Conservation (phyloP, 2,113 vertebrate species). For the Cinclus cinclus region DNA sequence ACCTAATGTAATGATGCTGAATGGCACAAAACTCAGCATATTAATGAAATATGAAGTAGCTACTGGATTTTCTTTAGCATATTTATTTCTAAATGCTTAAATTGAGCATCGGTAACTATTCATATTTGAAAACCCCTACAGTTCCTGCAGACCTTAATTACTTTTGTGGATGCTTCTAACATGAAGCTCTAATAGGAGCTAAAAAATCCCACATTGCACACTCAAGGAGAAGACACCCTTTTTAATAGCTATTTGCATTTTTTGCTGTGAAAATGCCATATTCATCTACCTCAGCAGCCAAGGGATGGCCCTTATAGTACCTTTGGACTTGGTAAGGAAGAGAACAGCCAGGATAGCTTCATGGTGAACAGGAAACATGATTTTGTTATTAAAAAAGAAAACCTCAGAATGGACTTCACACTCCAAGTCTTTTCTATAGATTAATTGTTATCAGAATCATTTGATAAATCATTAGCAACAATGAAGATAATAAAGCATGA, state of each 20-base stretch:
- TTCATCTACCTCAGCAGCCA: background rate
- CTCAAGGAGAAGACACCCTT: background rate
- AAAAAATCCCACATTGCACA: background rate
- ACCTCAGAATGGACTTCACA: background rate
- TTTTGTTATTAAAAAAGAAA: background rate
- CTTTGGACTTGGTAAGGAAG: background rate
- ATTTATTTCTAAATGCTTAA: background rate
- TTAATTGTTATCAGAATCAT: background rate
- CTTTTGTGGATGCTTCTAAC: background rate
- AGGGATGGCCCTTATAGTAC: background rate
- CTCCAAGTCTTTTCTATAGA: background rate
- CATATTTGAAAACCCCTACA: background rate
- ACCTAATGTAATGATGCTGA: slow-evolving; percentile 15
- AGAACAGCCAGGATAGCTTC: background rate
- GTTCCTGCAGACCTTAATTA: background rate
- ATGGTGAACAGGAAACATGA: background rate
- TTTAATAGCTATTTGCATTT: background rate
- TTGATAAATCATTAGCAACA: background rate
- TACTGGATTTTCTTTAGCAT: background rate
- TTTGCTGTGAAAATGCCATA: background rate
- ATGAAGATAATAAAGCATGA: background rate
- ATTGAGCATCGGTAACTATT: background rate
- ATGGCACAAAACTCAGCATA: background rate
- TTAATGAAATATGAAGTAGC: background rate
- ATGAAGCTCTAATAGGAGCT: background rate